phyloP scores from a whole-genome alignment of 1,140 invertebrate species.

The Psix sp. region DNA sequence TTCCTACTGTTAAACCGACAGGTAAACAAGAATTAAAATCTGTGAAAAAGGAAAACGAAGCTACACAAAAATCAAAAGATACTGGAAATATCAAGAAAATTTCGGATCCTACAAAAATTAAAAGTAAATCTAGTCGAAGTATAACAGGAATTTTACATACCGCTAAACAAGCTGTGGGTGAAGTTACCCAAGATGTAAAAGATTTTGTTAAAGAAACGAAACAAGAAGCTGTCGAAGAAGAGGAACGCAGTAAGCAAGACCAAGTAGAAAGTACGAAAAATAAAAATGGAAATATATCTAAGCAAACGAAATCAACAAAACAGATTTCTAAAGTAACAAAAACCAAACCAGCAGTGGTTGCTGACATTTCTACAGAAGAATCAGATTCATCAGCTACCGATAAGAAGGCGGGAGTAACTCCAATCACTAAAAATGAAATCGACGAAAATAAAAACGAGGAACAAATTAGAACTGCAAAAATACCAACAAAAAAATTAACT shows the following conservation, averaged over 20 bases:
- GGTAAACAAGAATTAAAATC: slow-evolving; percentile 51
- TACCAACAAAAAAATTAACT: no score
- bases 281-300: not conserved
- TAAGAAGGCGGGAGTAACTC: no score
- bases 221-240: slow-evolving; percentile 16
- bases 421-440: no score
- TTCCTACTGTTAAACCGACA: slow-evolving; percentile 41
- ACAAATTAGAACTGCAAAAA: no score
- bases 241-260: not conserved
- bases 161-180: slow-evolving; percentile 32
- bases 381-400: no score
- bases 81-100: no score
- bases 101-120: not conserved
- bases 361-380: no score
- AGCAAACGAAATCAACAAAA: not conserved
- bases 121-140: slow-evolving; percentile 42
- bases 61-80: no score
- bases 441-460: no score
- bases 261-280: not conserved
- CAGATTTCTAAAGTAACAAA: no score
- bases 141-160: slow-evolving; percentile 63
- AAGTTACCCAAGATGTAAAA: slow-evolving; percentile 16
- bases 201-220: slow-evolving; percentile 23
- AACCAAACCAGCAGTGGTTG: no score
- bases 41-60: no score